Percentiles rank a stretch among this genome's conserved stretches.
phyloP scores from a whole-genome alignment of 2,113 vertebrate genomes.

The Oncorhynchus clarkii region DNA sequence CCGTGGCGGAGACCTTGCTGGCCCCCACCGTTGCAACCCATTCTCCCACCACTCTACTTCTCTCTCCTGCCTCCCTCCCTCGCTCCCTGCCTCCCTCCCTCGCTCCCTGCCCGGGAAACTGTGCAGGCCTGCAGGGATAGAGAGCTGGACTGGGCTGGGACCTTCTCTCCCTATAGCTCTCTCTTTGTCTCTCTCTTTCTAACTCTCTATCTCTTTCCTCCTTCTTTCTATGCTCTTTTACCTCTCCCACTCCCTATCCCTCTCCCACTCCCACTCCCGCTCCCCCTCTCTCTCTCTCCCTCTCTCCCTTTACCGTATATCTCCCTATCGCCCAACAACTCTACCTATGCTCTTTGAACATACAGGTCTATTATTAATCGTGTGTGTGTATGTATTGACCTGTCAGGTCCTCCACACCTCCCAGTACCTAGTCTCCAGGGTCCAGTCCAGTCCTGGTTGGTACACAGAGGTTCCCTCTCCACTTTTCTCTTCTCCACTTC shows the following conservation, averaged over 20 bases:
- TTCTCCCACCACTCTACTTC: neutral
- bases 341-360: neutral
- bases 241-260: neutral
- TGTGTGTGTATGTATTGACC: neutral
- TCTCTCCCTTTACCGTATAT: neutral
- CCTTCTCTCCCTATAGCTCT: neutral
- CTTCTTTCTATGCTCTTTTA: too few relatives aligned
- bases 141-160: too few relatives aligned
- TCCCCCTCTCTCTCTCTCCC: neutral
- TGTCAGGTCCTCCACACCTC: neutral
- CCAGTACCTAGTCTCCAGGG: neutral
- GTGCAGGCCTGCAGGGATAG: too few relatives aligned
- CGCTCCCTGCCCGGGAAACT: constrained; percentile 1
- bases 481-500: too few relatives aligned
- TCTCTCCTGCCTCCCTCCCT: neutral
- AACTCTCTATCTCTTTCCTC: too few relatives aligned
- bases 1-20: neutral
- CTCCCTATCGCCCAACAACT: neutral
- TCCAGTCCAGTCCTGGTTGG: neutral
- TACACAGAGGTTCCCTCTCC: neutral
- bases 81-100: constrained; percentile 22
- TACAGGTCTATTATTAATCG: neutral
- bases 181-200: neutral
- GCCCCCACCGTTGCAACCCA: neutral
- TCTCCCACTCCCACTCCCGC: neutral